Base-by-base conservation (phyloP, 1,140 invertebrate species). In the Psix sp. region DNA sequence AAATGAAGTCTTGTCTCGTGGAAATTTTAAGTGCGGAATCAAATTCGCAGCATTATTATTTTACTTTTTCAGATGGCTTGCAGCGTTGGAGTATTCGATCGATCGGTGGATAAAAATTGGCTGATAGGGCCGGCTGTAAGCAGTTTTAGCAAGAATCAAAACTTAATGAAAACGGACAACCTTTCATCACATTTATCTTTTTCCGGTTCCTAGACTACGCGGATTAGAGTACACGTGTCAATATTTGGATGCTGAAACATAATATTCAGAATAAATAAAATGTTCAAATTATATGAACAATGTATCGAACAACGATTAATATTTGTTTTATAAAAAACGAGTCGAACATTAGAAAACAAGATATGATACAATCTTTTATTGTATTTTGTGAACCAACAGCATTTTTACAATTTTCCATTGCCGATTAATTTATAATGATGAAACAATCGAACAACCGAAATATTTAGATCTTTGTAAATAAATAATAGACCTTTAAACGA, bases 61-160 rank as follows among this genome's bases (percentile, higher is more conserved):
- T 65, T 39, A 67, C 14, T 7, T 79, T 92, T 91, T 20, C 86
- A 98, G 96, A 82, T 98, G 96, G 96, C 90, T 98, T 78, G 94
- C 95, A 54, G 95, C 96, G 40, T 85, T 98, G 77, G 95, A 97
- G 85, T 97, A 96, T 82, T 97, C 96, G 36, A 97, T 98, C 83
- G 95, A 97, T 87, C 90, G 95, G 77, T 98, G 96, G 96, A 94
- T 98, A 82, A 96, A 96, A 89, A 93, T 96, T 82, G 93, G 92
- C 88, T 94, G 92, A 93, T 59, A 73, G 35, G 31, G 52, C 63
- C 63, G 52, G 45, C 71, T 45, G 38, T 74, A 59, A 68, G 54
- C 63, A 62, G 65, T 36, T 63, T 66, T 68, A 68, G 56, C 62
- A 49, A n/a, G 18, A 77, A 71, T 62, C 66, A 74, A 77, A 68